Evolutionary conservation across 2,888 invertebrate genomes (phyloP).

Genomic region (Netelia fuscicornis): DNA sequence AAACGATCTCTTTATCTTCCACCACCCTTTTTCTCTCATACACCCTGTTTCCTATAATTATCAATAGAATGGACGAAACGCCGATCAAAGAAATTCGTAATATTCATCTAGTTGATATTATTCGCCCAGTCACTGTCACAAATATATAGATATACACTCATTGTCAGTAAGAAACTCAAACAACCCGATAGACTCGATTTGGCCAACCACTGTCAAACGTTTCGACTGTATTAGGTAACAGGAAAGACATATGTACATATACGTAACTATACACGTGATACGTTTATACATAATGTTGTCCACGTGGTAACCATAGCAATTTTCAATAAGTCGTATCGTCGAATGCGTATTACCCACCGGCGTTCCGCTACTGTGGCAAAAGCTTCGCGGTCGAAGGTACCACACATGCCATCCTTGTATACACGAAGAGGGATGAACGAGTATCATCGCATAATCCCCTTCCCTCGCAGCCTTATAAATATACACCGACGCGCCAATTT

Average conservation of each 20-base stretch:
- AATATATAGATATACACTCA: background rate
- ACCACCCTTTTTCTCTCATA: too few species aligned
- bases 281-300: constrained; percentile 59
- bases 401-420: background rate
- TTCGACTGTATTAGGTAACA: background rate
- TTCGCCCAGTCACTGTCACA: background rate
- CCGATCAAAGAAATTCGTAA: too few species aligned
- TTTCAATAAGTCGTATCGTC: constrained; percentile 37
- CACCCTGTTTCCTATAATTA: too few species aligned
- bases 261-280: background rate
- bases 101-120: background rate
- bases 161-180: too few species aligned
- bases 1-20: too few species aligned
- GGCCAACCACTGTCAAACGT: too few species aligned
- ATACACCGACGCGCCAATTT: background rate
- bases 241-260: background rate
- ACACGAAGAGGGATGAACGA: constrained; percentile 10
- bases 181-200: too few species aligned
- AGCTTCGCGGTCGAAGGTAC: constrained; percentile 4
- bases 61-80: too few species aligned
- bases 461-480: background rate
- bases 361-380: background rate
- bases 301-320: constrained; percentile 68
- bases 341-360: background rate
- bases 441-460: constrained; percentile 4